Percentiles rank a stretch among this genome's conserved stretches.
Conservation (phyloP, 2,797 vertebrate genomes). For the Lacerta agilis region DNA sequence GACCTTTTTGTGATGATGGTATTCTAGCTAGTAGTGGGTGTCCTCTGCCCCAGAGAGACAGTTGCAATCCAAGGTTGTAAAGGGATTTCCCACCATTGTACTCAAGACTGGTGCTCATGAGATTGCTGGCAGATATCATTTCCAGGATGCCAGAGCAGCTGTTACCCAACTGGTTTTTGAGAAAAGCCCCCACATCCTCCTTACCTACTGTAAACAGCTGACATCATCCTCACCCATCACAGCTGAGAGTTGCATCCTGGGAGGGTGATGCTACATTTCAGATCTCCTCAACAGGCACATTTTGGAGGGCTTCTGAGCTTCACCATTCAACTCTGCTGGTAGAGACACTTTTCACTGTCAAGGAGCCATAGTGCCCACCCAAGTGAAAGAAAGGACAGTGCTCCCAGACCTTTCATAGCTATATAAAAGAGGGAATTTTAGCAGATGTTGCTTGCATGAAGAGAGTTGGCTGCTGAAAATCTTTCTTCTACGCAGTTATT, state of each 20-base stretch:
- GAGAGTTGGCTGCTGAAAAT: no score
- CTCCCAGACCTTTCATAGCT: no score
- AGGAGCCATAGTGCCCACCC: neutral
- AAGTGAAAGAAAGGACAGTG: neutral
- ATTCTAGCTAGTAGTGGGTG: neutral
- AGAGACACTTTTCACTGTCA: neutral
- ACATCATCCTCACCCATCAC: neutral
- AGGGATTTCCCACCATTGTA: neutral
- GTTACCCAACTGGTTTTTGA: constrained; percentile 23
- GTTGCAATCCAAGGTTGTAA: neutral
- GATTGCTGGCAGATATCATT: neutral
- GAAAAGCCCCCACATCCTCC: neutral
- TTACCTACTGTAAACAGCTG: neutral
- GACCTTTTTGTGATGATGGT: neutral
- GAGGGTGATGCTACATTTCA: neutral
- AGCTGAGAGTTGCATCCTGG: no score
- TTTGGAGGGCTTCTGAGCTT: neutral
- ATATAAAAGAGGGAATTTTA: no score
- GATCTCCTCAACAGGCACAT: neutral
- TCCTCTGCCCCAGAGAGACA: neutral
- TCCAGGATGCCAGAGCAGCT: neutral
- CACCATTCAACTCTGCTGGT: neutral
- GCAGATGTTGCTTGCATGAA: no score
- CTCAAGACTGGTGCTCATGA: neutral
- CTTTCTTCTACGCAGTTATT: no score